Base-by-base conservation (phyloP, 2,797 vertebrate genomes). In the Aplochiton taeniatus region DNA sequence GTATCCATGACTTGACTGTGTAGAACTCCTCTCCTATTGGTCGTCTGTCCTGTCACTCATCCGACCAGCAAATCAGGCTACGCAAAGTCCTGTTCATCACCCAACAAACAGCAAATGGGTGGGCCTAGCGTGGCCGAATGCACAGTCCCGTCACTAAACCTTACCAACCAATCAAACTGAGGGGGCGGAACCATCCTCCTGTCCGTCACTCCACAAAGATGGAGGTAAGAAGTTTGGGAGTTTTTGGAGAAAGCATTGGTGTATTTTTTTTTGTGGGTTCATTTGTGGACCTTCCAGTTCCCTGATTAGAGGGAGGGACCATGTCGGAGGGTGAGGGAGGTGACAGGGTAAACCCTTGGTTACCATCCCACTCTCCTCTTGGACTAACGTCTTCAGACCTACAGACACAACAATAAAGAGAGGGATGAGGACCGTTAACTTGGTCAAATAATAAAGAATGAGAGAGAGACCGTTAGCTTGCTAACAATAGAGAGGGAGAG, bases 271-370 rank as follows among this genome's bases (percentile, higher is more conserved):
- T 64, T 59, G 61, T 43, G 47, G 54, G 75, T 79, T 93, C 88
- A 91, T 88, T 89, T 91, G 83, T 91, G 87, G 82, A 88, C 84
- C 83, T 94, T 95, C 91, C 92, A 93, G 88, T 93, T 95, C 86
- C 86, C 87, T 84, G 66, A 91, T 85, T 78, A 93, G 82, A 64
- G 75, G 70, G 71, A 89, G 78, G 72, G 81, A 86, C 88, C 88
- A 91, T 69, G 78, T 63, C 1, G 59, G 73, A 53, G 73, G 47
- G 60, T 74, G 58, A 82, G 80, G 72, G 75, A 69, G 31, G 66
- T 63, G 75, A 54, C 46, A 73, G 74, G 50, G 45, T 63, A 73
- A n/a, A 13, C 60, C 74, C 63, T 72, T 0, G 68, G 69, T 31
- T 42, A 60, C 20, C 61, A 66, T 66, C 69, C 58, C 13, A 75